Percentiles rank a stretch among this genome's conserved stretches.
Conservation (phyloP, 2,113 vertebrate species). For the Rhynchopsitta pachyrhyncha region DNA sequence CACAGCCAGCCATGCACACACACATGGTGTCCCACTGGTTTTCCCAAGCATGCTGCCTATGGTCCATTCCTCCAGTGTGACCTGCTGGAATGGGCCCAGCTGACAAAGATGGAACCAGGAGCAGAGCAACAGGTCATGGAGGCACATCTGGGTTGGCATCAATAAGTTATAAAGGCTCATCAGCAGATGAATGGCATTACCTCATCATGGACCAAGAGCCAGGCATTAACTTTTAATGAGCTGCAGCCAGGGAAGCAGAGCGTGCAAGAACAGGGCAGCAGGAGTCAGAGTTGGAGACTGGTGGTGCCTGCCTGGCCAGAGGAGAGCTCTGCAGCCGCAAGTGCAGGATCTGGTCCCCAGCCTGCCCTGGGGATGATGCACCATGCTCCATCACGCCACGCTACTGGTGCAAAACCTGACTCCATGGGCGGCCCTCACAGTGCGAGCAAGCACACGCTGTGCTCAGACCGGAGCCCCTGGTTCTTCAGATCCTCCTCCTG, state of each 20-base stretch:
- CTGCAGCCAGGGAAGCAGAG: background rate
- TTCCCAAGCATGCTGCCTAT: fast-evolving
- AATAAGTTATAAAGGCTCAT: background rate
- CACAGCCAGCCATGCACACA: fast-evolving
- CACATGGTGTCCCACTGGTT: fast-evolving
- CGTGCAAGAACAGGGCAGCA: background rate
- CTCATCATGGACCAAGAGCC: background rate
- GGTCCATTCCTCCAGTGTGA: background rate
- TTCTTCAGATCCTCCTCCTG: conserved; percentile 7
- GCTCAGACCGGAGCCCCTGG: background rate
- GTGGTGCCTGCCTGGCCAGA: background rate
- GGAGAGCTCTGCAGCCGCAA: background rate
- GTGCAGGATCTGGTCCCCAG: background rate
- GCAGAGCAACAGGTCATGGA: background rate
- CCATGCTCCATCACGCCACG: fast-evolving
- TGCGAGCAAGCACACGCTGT: background rate
- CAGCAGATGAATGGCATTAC: background rate
- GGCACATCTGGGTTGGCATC: background rate
- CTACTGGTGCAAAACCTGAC: background rate
- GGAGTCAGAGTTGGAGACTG: background rate
- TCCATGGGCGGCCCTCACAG: background rate
- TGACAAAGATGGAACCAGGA: background rate
- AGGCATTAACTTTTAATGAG: conserved; percentile 52
- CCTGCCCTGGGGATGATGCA: background rate
- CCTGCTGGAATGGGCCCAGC: background rate